Base-by-base conservation (phyloP, 2,888 invertebrate genomes). In the Drosophila algonquin region DNA sequence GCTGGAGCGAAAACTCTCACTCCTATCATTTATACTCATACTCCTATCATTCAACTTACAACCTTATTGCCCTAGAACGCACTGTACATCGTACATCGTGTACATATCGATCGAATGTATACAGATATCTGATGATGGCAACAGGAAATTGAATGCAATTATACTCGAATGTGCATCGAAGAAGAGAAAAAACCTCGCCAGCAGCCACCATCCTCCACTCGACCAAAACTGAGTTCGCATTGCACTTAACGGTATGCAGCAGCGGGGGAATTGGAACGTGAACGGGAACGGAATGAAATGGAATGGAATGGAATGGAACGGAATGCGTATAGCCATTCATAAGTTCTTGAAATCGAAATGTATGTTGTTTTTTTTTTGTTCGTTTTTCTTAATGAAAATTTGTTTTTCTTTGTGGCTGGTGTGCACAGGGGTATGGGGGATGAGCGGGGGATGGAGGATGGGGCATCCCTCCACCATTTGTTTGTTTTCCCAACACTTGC, bases 341-440 rank as follows among this genome's bases (percentile, higher is more conserved):
- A 68, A 70, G 53, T 77, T 69, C 63, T 69, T n/a, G 50, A 73
- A 73, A 75, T 57, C 62, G 59, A 72, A 65, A 62, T 58, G 62
- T 52, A 45, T 64, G 3, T 27, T 44, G 40, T 44, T 48, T 7
- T 44, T 7, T 44, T 58, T 48, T 21, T 14, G 30, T 21, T 18
- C 18, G 48, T 27, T 72, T 73, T 30, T 44, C 68, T 80, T 74
- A 80, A 82, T 80, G 82, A 80, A 82, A 63, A 56, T 74, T 51
- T 65, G 18, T 47, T 52, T 45, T 32, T 35, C 5, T 45, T 27
- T 12, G 1, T 10, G 18, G 30, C 30, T 30, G 30, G 2, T 30
- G 30, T 30, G 30, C 30, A 7, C 12, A 12, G 5, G 14, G 32
- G 14, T 2, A 12, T 12, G 40, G 40, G 40, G 40, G 40, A 4